Percentiles rank a stretch among this genome's conserved stretches.
Conservation (phyloP, 2,113 vertebrate species). For the Thalassarche chlororhynchos region DNA sequence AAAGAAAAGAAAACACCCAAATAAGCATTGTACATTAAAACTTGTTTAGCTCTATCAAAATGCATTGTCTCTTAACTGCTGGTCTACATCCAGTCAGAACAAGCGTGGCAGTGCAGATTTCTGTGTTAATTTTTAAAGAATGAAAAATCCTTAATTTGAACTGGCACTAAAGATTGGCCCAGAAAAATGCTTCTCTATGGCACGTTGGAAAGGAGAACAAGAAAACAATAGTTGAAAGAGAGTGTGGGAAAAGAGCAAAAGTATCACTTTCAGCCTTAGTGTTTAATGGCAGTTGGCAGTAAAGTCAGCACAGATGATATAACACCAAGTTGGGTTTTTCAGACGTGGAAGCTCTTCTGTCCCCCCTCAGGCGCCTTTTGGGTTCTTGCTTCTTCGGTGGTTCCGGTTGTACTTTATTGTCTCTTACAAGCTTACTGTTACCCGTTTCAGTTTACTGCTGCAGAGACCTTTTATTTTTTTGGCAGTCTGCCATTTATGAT, state of each 20-base stretch:
- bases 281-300: background rate
- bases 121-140: background rate
- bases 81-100: background rate
- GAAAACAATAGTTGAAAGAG: constrained; percentile 14
- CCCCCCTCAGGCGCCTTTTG: background rate
- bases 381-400: background rate
- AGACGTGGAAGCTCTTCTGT: background rate
- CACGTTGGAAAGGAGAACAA: background rate
- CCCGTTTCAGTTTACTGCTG: background rate
- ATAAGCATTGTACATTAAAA: background rate
- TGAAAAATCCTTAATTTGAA: background rate
- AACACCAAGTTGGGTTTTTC: background rate
- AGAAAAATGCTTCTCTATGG: background rate
- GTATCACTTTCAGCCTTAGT: constrained; percentile 32
- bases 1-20: background rate
- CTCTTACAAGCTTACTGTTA: background rate
- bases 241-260: constrained; percentile 6
- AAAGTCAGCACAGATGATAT: background rate
- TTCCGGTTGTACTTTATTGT: background rate
- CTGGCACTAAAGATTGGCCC: background rate
- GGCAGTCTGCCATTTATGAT: constrained; percentile 26
- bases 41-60: background rate
- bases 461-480: background rate
- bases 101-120: background rate
- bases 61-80: background rate